Evolutionary conservation across 2,113 vertebrate species (phyloP).

Genomic region (Nibea albiflora): DNA sequence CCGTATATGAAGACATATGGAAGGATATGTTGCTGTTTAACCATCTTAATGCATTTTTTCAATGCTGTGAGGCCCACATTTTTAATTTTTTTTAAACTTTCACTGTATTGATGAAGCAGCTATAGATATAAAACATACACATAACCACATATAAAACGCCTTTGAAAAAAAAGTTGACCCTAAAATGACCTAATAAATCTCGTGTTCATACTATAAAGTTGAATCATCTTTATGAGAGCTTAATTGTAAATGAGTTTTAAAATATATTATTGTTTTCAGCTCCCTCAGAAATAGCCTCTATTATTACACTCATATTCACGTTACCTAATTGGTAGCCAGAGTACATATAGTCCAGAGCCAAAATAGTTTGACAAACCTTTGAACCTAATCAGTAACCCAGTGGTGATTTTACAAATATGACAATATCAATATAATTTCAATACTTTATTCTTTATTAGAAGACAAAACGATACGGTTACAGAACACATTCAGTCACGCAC

Average conservation of each 20-base stretch:
- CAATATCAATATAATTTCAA: not conserved
- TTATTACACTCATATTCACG: not conserved
- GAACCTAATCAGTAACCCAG: not conserved
- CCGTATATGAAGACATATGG: too few relatives aligned
- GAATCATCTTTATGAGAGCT: not conserved
- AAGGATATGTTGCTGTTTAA: too few relatives aligned
- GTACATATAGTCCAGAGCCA: not conserved
- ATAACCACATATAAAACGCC: too few relatives aligned
- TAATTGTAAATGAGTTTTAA: not conserved
- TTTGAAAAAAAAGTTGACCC: not conserved
- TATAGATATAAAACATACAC: too few relatives aligned
- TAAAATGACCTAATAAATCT: not conserved
- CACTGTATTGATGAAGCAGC: too few relatives aligned
- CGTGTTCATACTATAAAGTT: not conserved
- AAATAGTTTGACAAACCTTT: not conserved
- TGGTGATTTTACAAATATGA: not conserved
- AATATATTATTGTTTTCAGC: not conserved
- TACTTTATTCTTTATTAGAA: constrained; percentile 8
- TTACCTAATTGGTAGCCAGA: too few relatives aligned
- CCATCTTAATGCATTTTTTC: too few relatives aligned
- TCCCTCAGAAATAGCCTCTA: not conserved
- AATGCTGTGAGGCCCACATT: too few relatives aligned
- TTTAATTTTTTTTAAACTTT: too few relatives aligned
- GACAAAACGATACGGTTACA: not conserved
- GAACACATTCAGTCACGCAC: not conserved